Percentiles rank a stretch among this genome's conserved stretches.
Evolutionary conservation across 2,888 invertebrate genomes (phyloP).

Genomic region (Megalurothrips usitatus): DNA sequence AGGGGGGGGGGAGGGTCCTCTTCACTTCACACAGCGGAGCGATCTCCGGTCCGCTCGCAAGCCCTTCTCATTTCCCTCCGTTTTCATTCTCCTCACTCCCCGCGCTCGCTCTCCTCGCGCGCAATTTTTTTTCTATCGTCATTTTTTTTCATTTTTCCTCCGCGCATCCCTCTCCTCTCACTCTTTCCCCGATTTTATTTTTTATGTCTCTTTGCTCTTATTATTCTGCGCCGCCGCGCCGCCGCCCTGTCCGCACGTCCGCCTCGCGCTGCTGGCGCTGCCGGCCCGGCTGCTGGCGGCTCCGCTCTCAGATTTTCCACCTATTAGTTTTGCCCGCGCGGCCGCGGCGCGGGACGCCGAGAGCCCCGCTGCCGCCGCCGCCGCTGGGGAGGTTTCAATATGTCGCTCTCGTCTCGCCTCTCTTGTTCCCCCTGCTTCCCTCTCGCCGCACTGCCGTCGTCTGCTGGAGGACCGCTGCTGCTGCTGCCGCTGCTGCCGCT

Average conservation of each 20-base stretch:
- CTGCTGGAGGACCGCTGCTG: too few relatives aligned
- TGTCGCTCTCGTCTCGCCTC: neutral
- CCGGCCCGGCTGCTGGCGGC: too few relatives aligned
- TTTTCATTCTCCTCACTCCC: neutral
- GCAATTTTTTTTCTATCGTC: neutral
- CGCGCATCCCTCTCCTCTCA: neutral
- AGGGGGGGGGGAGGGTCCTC: neutral
- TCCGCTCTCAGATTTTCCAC: conserved; percentile 8
- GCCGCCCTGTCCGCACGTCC: neutral
- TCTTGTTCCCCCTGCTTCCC: neutral
- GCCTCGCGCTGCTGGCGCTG: neutral
- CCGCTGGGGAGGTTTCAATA: neutral
- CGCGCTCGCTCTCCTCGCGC: neutral
- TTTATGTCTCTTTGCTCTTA: neutral
- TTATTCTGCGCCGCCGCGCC: neutral
- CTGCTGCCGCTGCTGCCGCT: neutral
- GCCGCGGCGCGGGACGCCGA: neutral
- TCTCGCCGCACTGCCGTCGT: too few relatives aligned
- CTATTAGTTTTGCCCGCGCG: conserved; percentile 5
- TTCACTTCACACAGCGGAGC: neutral
- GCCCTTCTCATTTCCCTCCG: conserved; percentile 19
- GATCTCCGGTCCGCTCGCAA: conserved; percentile 16
- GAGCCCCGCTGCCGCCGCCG: neutral
- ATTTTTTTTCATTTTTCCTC: neutral
- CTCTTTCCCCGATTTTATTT: neutral